Evolutionary conservation across 2,888 invertebrate genomes (phyloP).

Genomic region (Athrips mouffetella): DNA sequence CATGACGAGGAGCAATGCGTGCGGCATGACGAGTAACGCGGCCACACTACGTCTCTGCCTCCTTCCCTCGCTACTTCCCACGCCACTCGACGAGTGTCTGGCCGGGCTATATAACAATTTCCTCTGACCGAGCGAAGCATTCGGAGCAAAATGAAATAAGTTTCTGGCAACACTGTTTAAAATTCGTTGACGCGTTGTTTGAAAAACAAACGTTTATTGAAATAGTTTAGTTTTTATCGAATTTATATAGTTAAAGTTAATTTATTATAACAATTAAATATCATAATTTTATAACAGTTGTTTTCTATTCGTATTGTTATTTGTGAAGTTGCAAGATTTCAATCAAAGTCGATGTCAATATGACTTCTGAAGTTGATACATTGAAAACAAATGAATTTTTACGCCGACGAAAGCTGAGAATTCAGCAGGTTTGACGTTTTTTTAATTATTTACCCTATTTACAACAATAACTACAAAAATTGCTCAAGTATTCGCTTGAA

Average conservation of each 20-base stretch:
- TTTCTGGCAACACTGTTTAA: background rate
- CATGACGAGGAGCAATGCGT: no score
- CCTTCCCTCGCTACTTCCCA: no score
- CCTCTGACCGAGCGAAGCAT: no score
- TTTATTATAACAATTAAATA: background rate
- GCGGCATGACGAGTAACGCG: no score
- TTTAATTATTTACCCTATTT: slow-evolving; percentile 17
- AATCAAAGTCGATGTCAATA: slow-evolving; percentile 38
- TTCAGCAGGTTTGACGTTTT: slow-evolving; percentile 63
- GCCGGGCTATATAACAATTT: no score
- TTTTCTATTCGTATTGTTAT: background rate
- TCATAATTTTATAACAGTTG: background rate
- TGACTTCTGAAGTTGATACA: slow-evolving; percentile 62
- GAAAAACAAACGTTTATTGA: background rate
- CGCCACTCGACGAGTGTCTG: no score
- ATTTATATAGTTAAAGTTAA: background rate
- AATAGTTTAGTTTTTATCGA: background rate
- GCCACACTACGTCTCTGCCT: no score
- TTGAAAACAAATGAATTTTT: slow-evolving; percentile 72
- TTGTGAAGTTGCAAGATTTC: background rate
- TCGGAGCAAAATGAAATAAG: no score
- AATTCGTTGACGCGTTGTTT: slow-evolving; percentile 6
- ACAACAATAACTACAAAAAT: slow-evolving; percentile 16
- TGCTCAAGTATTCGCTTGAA: slow-evolving; percentile 23
- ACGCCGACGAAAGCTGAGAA: slow-evolving; percentile 64